phyloP scores from a whole-genome alignment of 2,113 vertebrate genomes.

The Sprattus sprattus region DNA sequence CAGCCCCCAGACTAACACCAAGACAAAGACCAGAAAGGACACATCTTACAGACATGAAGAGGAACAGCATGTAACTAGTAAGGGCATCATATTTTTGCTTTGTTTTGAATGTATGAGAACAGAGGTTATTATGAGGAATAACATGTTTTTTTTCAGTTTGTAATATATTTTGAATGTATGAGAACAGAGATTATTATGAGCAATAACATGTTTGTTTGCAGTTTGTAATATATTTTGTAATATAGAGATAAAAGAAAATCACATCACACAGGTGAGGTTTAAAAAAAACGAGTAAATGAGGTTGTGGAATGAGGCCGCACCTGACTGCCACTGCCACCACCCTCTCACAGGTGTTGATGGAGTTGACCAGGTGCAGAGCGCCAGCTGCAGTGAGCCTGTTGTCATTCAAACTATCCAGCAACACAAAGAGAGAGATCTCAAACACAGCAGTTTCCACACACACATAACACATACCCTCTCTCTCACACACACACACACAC shows the following conservation, averaged over 20 bases:
- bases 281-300: neutral
- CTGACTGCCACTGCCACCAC: conserved; percentile 69
- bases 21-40: conserved; percentile 34
- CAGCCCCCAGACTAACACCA: conserved; percentile 69
- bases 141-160: too few relatives aligned
- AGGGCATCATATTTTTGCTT: too few relatives aligned
- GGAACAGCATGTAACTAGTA: neutral
- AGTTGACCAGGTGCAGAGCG: conserved; percentile 60
- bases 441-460: neutral
- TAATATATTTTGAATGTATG: too few relatives aligned
- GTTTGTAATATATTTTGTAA: too few relatives aligned
- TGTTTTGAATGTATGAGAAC: too few relatives aligned
- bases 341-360: conserved; percentile 65
- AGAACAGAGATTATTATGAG: too few relatives aligned
- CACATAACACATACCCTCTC: too few relatives aligned
- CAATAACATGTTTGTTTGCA: too few relatives aligned
- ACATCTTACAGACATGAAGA: neutral
- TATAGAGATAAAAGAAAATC: too few relatives aligned
- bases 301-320: conserved; percentile 58
- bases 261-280: too few relatives aligned
- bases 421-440: neutral
- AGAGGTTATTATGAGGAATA: too few relatives aligned
- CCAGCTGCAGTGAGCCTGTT: conserved; percentile 65
- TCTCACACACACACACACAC: too few relatives aligned
- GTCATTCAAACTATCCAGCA: conserved; percentile 70